Evolutionary conservation across 2,888 invertebrate species (phyloP).

Genomic region (Ecliptopera silaceata): DNA sequence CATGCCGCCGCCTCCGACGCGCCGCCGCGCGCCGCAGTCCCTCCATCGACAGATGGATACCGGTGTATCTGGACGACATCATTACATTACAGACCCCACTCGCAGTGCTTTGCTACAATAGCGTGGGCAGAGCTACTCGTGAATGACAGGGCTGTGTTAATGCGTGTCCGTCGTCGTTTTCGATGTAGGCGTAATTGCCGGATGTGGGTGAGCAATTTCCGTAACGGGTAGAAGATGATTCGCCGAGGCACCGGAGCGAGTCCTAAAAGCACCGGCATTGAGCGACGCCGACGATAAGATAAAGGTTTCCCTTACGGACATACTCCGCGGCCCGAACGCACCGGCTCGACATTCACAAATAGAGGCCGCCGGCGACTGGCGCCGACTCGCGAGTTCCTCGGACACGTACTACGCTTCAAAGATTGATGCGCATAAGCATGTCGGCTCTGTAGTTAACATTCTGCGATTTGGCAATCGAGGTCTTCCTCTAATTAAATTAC

Average conservation of each 20-base stretch:
- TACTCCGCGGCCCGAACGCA: constrained; percentile 47
- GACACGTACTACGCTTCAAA: constrained; percentile 47
- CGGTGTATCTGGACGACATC: constrained; percentile 72
- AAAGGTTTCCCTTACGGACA: constrained; percentile 43
- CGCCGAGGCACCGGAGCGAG: constrained; percentile 28
- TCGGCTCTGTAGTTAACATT: constrained; percentile 37
- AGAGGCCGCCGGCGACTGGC: constrained; percentile 54
- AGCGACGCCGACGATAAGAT: constrained; percentile 60
- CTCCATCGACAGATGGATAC: constrained; percentile 71
- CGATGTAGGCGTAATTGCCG: constrained; percentile 60
- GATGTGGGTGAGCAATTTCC: constrained; percentile 59
- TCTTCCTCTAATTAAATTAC: constrained; percentile 31
- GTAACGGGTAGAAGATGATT: constrained; percentile 40
- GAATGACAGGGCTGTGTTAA: constrained; percentile 59
- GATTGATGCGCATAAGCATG: constrained; percentile 58
- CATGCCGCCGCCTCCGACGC: constrained; percentile 65
- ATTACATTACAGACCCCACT: constrained; percentile 65
- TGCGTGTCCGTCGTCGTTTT: constrained; percentile 47
- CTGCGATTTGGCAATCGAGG: constrained; percentile 38
- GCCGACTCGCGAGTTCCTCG: constrained; percentile 48
- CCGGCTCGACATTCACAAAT: constrained; percentile 64
- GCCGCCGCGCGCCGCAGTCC: constrained; percentile 45
- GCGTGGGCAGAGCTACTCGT: constrained; percentile 63
- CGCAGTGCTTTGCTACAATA: constrained; percentile 59
- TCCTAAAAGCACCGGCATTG: constrained; percentile 53